phyloP scores from a whole-genome alignment of 2,113 vertebrate genomes.

The Elaphurus davidianus region DNA sequence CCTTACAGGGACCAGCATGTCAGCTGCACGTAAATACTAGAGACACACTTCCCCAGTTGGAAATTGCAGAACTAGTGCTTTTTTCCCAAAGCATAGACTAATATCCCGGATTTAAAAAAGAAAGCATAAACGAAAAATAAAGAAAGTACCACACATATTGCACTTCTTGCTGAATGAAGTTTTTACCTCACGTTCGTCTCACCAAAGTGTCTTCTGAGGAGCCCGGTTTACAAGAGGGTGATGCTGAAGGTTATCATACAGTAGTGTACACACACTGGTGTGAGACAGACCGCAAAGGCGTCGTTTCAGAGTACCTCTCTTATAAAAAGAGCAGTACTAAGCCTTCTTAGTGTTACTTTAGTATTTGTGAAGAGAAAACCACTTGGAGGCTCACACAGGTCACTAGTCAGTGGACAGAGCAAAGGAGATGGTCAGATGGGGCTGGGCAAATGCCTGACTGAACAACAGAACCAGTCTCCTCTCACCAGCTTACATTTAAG shows the following conservation, averaged over 20 bases:
- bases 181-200: conserved; percentile 78
- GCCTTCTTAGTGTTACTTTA: conserved; percentile 49
- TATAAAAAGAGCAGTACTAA: conserved; percentile 6
- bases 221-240: conserved; percentile 72
- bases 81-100: conserved; percentile 80
- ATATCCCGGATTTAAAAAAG: conserved; percentile 80
- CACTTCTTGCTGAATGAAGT: conserved; percentile 83
- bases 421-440: neutral
- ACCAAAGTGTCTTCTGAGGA: conserved; percentile 83
- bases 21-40: conserved; percentile 75
- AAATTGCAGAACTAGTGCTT: conserved; percentile 79
- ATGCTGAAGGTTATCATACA: conserved; percentile 76
- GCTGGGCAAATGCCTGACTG: neutral
- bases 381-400: conserved; percentile 19
- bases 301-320: conserved; percentile 53
- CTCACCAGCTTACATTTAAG: neutral
- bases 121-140: conserved; percentile 70
- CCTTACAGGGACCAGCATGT: conserved; percentile 79
- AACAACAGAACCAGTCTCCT: neutral
- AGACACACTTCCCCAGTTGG: conserved; percentile 75
- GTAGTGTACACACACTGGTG: conserved; percentile 76
- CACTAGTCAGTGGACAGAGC: conserved; percentile 31
- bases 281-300: conserved; percentile 42
- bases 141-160: conserved; percentile 85
- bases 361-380: conserved; percentile 50